Evolutionary conservation across 2,888 invertebrate species (phyloP), one percentile per base, ranked within the genome.

Genomic region (Steinernema hermaphroditum): DNA sequence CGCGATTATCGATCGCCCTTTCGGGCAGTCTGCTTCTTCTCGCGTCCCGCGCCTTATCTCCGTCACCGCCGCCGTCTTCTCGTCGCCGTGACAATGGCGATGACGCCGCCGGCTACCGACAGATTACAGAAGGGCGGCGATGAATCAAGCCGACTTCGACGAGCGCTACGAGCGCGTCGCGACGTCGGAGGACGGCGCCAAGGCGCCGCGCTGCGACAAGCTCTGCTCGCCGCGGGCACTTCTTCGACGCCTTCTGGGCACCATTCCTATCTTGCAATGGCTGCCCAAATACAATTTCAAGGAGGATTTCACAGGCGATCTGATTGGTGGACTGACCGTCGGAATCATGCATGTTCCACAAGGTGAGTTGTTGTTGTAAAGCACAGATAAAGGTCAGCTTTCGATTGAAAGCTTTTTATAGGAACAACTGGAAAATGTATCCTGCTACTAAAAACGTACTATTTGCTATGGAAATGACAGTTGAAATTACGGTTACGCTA

Each of bases 321-420:
- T 82, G 9, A 78, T 82, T 32, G 81, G 81, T 8, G 82, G 82
- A 0, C 73, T 80, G 2, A 82, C 82, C 0, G 81, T 82, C 9
- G 82, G 82, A 44, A 81, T 82, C 54, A 82, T 82, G 82, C 82
- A 82, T 43, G 82, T 82, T 8, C 82, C 82, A 16, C 82, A 82
- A 72, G 80, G 79, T 54, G 16, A n/a, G 46, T 46, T 46, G 4
- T 4, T 12, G 6, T 8, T 4, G 37, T 8, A 37, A 37, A 37
- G 37, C 12, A 37, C 37, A 37, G 37, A 37, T 37, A 37, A 37
- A n/a, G n/a, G n/a, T n/a, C n/a, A n/a, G n/a, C n/a, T n/a, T n/a
- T n/a, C n/a, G n/a, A n/a, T n/a, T n/a, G n/a, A n/a, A n/a, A n/a
- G n/a, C n/a, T n/a, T n/a, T n/a, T n/a, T n/a, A n/a, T n/a, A n/a